Base-by-base conservation (phyloP, 1,140 invertebrate genomes). In the Drosophila chauvacae region DNA sequence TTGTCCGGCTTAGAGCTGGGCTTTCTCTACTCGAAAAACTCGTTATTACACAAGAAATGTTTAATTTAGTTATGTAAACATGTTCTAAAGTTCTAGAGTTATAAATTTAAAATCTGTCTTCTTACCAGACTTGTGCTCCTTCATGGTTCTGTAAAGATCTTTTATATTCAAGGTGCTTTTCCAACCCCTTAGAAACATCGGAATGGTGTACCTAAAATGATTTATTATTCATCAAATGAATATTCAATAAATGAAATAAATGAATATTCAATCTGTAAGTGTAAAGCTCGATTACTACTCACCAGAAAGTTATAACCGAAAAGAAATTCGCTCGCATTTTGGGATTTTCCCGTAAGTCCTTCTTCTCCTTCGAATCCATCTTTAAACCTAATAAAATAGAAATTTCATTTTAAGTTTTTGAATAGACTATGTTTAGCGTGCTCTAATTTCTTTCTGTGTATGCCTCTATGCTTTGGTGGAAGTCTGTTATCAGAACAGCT, bases 81-180 rank as follows among this genome's bases (percentile, higher is more conserved):
- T 33, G 10, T 30, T 23, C 20, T 23, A 23, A 23, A 23, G 20
- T 23, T 23, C 20, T 23, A 23, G 2, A 33, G 10, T 33, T 33
- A 0, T 33, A 33, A 10, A 4, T n/a, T n/a, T n/a, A 11, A 20
- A 18, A 11, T 11, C 1, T 44, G 2, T 16, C 9, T 48, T 26
- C 14, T 0, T 62, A 92, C 91, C 93, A 7, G 94, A 94, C 61
- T 92, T 92, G 72, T 95, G 94, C 55, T 94, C 93, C 35, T 93
- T 92, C n/a, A 95, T 85, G n/a, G 94, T 93, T 79, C 93, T 92
- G 72, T 93, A 94, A 3, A 95, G 90, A 92, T 95, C 95, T 10
- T 85, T 81, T 16, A 93, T 91, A 74, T 94, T 93, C 37, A 95
- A 77, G 50, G 94, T 93, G 50, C 91, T 91, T 59, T 93, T 94